Base-by-base conservation (phyloP, 1,140 invertebrate genomes). In the Papilio aristodemus region DNA sequence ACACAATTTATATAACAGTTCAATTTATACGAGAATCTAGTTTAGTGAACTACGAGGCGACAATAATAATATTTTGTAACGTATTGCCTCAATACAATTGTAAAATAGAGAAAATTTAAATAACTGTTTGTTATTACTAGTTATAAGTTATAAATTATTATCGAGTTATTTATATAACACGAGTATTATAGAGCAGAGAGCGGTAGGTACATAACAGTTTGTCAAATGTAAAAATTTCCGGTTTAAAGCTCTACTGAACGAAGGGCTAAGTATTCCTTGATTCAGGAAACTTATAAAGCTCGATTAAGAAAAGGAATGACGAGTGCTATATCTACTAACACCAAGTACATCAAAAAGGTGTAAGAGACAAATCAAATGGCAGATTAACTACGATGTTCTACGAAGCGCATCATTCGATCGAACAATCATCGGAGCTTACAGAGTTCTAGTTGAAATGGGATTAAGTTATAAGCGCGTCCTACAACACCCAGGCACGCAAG, bases 341-440 rank as follows among this genome's bases (percentile, higher is more conserved):
- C 17, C 46, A 50, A 17, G 22, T 22, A 19, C 22, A 17, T 50
- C 9, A 22, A 46, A 19, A 9, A 46, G 43, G 43, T 46, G 43
- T 46, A 9, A 46, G 43, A 19, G n/a, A n/a, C n/a, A n/a, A 50
- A 22, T 50, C 19, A 22, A 50, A 50, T 22, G 46, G 46, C 17
- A 19, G 19, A 50, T 50, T 22, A 50, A 50, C 46, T 50, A 17
- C 10, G 17, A 50, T 50, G 46, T 50, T 50, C 46, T 22, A 50
- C 19, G 2, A 17, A 50, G 19, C 46, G 19, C 17, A 50, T 22
- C 46, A 50, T 50, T 22, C 46, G 46, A 50, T 50, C 8, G 9
- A 50, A 50, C 46, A 50, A 50, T 50, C 46, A 22, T 11, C 46
- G 46, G 9, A 22, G 46, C 46, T 50, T 50, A 46, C 41, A 46